A percentile compares a stretch with the other conserved stretches of the same genome.
Conservation (phyloP, 2,113 vertebrate species). For the Ptilorrhoa leucosticta region DNA sequence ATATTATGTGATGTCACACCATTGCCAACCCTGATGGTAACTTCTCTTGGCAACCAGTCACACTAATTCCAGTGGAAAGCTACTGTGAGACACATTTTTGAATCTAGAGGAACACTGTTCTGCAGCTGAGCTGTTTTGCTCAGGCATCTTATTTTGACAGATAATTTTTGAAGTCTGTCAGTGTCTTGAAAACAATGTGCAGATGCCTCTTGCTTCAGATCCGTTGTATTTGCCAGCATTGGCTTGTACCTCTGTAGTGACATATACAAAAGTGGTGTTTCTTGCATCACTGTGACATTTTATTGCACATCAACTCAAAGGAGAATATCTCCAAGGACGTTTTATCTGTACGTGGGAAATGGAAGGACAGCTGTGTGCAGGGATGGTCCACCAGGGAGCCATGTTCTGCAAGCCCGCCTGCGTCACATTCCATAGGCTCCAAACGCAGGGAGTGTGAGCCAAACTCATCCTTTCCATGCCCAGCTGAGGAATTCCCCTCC, state of each 20-base stretch:
- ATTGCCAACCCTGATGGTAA: background rate
- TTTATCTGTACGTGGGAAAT: background rate
- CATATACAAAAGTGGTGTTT: background rate
- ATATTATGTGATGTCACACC: background rate
- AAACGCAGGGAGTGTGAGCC: accelerated
- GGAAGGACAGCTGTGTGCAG: background rate
- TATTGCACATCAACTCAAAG: background rate
- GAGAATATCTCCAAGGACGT: background rate
- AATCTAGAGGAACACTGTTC: background rate
- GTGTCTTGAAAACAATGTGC: background rate
- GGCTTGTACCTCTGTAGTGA: background rate
- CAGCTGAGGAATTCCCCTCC: background rate
- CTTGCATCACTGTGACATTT: background rate
- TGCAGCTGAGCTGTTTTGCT: background rate
- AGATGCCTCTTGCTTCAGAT: background rate
- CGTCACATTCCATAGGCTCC: accelerated
- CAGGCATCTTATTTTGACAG: background rate
- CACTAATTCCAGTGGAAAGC: background rate
- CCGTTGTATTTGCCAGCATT: background rate
- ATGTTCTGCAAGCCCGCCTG: background rate
- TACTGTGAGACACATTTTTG: background rate
- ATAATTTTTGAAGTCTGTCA: background rate
- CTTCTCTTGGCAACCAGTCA: background rate
- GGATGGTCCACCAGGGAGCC: background rate
- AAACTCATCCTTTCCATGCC: background rate